A percentile compares a stretch with the other conserved stretches of the same genome.
These are phyloP conservation scores for Eulithis testata DNA, from an alignment of 2,888 invertebrate genomes.

Conservation along the genomic window DNA sequence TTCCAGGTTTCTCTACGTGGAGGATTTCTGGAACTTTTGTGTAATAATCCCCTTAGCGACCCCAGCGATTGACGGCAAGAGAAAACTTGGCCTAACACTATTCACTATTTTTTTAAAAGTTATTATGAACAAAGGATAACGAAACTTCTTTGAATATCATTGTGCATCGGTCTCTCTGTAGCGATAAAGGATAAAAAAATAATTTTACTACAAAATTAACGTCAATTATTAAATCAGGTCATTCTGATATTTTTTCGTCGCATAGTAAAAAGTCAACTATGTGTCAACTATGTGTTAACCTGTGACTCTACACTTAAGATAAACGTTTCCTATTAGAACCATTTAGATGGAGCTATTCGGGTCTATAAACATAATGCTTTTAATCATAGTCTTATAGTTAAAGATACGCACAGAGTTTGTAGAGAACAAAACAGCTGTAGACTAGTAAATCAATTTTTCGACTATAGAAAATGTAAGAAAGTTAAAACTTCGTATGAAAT, in stretches of 20 bases:
- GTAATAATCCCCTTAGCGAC: no score
- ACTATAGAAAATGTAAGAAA: neutral
- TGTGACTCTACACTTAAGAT: constrained; percentile 78
- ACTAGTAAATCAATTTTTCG: neutral
- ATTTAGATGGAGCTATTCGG: constrained; percentile 75
- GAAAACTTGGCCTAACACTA: no score
- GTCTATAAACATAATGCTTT: constrained; percentile 80
- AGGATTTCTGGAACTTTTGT: no score
- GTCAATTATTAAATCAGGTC: constrained; percentile 10
- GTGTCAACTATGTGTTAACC: constrained; percentile 64
- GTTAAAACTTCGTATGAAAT: neutral
- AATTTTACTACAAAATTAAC: constrained; percentile 19
- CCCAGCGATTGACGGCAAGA: no score
- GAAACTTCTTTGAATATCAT: no score
- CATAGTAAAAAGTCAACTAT: constrained; percentile 48
- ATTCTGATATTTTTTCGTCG: constrained; percentile 34
- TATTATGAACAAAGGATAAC: no score
- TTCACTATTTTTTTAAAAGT: no score
- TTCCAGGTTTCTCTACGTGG: no score
- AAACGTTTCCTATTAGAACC: constrained; percentile 79
- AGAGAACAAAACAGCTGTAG: constrained; percentile 48
- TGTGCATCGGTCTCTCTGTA: no score
- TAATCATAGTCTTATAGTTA: constrained; percentile 72
- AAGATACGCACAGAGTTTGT: constrained; percentile 59
- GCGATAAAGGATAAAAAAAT: no score